A percentile compares a stretch with the other conserved stretches of the same genome.
These are phyloP conservation scores for Chunga burmeisteri DNA, from an alignment of 2,113 vertebrate species.

Conservation along the genomic window DNA sequence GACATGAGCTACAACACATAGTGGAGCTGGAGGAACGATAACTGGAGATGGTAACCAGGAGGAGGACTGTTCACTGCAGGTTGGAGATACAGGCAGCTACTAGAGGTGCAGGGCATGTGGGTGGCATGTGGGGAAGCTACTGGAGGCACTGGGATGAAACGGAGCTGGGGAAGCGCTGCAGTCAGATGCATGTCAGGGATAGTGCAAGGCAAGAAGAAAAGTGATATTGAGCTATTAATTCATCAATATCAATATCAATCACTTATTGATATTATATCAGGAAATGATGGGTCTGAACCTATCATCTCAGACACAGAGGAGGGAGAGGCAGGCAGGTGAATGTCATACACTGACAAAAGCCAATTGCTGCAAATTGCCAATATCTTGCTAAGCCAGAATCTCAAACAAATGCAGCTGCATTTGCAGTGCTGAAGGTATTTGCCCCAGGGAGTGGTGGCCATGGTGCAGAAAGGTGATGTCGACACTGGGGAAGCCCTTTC, in stretches of 20 bases:
- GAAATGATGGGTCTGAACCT: background rate
- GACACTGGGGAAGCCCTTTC: background rate
- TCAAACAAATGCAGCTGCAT: background rate
- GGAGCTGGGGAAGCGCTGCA: background rate
- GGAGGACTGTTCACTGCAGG: background rate
- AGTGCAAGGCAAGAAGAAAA: background rate
- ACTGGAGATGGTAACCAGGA: too few relatives aligned
- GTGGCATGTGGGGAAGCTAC: background rate
- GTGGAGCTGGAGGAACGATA: background rate
- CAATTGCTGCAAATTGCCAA: background rate
- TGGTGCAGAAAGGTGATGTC: background rate
- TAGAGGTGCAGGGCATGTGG: background rate
- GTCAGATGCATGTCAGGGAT: background rate
- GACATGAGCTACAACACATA: accelerated
- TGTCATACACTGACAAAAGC: background rate
- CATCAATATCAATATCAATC: background rate
- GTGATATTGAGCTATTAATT: background rate
- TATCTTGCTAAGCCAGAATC: background rate
- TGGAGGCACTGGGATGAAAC: background rate
- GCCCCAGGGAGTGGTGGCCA: background rate
- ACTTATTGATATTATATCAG: background rate
- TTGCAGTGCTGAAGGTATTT: background rate
- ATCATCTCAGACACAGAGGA: background rate
- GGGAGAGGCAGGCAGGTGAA: background rate
- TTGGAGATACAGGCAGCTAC: background rate